phyloP scores from a whole-genome alignment of 2,113 vertebrate genomes.

The Erythrocercus mccallii region DNA sequence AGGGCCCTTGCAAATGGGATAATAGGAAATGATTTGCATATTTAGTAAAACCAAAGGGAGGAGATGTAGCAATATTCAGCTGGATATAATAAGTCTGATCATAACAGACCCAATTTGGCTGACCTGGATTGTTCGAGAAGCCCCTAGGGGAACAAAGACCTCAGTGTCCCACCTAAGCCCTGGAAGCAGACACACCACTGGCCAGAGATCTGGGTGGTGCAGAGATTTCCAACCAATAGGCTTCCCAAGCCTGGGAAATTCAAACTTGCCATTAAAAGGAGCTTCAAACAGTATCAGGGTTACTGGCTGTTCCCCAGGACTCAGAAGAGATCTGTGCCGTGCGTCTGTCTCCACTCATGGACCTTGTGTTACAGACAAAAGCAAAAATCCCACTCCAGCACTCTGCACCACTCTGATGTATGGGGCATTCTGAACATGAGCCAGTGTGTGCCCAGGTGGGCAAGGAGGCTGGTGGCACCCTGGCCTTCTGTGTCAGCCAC shows the following conservation, averaged over 20 bases:
- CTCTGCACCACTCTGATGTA: background rate
- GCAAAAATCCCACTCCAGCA: background rate
- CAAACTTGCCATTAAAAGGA: background rate
- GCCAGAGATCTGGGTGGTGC: background rate
- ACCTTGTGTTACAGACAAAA: too few relatives aligned
- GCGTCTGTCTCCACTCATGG: too few relatives aligned
- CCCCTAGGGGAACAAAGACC: background rate
- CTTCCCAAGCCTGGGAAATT: background rate
- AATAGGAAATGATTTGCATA: too few relatives aligned
- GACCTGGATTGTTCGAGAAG: background rate
- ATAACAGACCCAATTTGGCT: background rate
- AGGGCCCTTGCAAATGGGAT: too few relatives aligned
- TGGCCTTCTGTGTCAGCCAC: background rate
- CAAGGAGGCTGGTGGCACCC: rapidly evolving
- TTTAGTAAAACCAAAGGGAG: background rate
- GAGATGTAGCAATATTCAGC: background rate
- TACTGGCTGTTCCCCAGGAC: background rate
- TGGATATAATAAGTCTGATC: background rate
- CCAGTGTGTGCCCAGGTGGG: rapidly evolving
- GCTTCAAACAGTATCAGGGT: background rate
- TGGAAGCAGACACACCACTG: background rate
- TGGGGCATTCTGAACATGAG: background rate
- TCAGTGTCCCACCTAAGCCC: background rate
- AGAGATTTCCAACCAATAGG: background rate
- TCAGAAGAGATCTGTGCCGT: background rate